Evolutionary conservation across 2,888 invertebrate genomes (phyloP).

Genomic region (Coecobrya sp.): DNA sequence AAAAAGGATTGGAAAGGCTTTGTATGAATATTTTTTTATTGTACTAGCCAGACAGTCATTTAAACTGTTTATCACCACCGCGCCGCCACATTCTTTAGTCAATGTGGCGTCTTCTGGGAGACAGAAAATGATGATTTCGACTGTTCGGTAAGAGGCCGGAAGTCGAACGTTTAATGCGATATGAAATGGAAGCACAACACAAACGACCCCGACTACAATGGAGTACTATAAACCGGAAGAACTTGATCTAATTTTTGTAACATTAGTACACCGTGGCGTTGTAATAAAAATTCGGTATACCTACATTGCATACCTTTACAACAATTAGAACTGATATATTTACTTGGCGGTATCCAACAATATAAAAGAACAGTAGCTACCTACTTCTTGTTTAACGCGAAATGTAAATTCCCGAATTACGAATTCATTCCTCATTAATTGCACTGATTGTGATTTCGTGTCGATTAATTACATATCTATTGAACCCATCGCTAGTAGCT

Average conservation of each 20-base stretch:
- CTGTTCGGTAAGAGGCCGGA: conserved; percentile 64
- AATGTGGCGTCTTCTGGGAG: not conserved
- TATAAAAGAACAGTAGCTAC: not conserved
- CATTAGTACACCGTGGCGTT: not conserved
- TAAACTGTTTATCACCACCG: not conserved
- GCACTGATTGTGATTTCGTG: conserved; percentile 55
- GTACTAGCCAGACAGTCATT: not conserved
- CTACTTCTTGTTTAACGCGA: not conserved
- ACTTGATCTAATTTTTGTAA: conserved; percentile 76
- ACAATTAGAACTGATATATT: not conserved
- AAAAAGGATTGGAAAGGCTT: not conserved
- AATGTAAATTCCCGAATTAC: conserved; percentile 71
- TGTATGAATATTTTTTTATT: not conserved
- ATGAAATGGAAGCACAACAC: conserved; percentile 5
- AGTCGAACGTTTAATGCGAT: conserved; percentile 17
- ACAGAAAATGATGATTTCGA: not conserved
- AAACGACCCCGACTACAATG: conserved; percentile 66
- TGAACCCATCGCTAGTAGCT: not conserved
- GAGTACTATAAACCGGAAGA: conserved; percentile 71
- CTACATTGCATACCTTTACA: not conserved
- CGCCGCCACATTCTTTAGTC: not conserved
- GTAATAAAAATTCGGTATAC: not conserved
- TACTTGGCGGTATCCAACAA: not conserved
- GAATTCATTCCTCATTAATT: conserved; percentile 66
- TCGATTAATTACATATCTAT: conserved; percentile 36